Conservation (phyloP, 1,140 invertebrate genomes). For the Drosophila micromelanica region DNA sequence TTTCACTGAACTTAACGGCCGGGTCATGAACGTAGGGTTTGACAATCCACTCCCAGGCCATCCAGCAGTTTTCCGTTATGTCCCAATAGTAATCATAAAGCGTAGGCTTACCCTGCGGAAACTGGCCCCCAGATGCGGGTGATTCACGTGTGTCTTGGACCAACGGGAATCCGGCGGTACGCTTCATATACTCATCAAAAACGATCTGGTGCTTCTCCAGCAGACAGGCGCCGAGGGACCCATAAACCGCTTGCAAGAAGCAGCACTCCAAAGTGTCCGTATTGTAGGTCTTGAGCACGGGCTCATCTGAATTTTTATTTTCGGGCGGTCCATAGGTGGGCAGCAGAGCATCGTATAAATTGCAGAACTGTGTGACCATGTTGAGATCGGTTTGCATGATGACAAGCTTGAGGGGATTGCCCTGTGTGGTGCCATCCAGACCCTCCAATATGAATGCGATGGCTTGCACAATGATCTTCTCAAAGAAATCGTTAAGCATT, state of each 20-base stretch:
- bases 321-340: constrained; percentile 78
- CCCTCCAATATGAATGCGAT: constrained; percentile 92
- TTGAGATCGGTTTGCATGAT: constrained; percentile 93
- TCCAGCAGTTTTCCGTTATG: constrained; percentile 88
- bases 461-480: constrained; percentile 88
- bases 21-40: constrained; percentile 90
- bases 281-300: constrained; percentile 85
- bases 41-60: constrained; percentile 93
- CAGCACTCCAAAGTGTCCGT: constrained; percentile 88
- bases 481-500: constrained; percentile 70
- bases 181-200: constrained; percentile 93
- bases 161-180: constrained; percentile 88
- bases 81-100: constrained; percentile 94
- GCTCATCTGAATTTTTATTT: constrained; percentile 84
- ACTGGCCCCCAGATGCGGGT: constrained; percentile 87
- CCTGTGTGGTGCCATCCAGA: constrained; percentile 89
- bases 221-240: constrained; percentile 92
- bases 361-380: constrained; percentile 93
- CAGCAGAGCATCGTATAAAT: constrained; percentile 90
- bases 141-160: constrained; percentile 88
- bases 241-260: constrained; percentile 92
- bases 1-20: constrained; percentile 90
- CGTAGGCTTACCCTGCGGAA: constrained; percentile 87
- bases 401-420: constrained; percentile 91
- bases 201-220: constrained; percentile 87